Evolutionary conservation across 1,140 invertebrate species (phyloP), one percentile per base, ranked within the genome.

Genomic region (Ostrea denselamellosa): DNA sequence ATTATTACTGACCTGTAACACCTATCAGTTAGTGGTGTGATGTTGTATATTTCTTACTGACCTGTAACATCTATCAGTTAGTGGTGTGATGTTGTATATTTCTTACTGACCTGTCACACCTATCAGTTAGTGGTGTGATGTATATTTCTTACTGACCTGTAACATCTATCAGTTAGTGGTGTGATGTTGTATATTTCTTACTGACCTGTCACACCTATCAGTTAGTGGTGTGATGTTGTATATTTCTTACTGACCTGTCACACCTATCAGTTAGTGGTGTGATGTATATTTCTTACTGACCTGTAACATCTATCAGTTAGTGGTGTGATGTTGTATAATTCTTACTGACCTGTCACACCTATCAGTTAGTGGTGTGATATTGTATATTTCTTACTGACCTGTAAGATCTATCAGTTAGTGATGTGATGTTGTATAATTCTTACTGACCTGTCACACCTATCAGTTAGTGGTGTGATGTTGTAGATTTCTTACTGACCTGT

Each of bases 211-310:
- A 89, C 94, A 95, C 56, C 94, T 92, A 83, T 95, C 94, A 77
- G 94, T 95, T 0, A 95, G 93, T 44, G 94, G 94, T 12, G 94
- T 95, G 25, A 95, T 95, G n/a, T n/a, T n/a, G n/a, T n/a, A n/a
- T n/a, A 44, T 44, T 77, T 25, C 0, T 77, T 8, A 8, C 86
- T 85, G 83, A 93, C 93, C 93, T 92, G 91, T 94, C 95, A 89
- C 94, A 95, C 56, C 94, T 92, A 83, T 95, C 94, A 77, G 94
- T 95, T 0, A 95, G 93, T 44, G 94, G 94, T 12, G 94, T 95
- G 25, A 95, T 95, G n/a, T n/a, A n/a, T n/a, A 44, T 44, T 77
- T 25, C 0, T 77, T 8, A 8, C 86, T 85, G 83, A 93, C 93
- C 93, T 92, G 91, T 94, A 95, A 89, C 94, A 95, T 56, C 94